A percentile compares a stretch with the other conserved stretches of the same genome.
These are phyloP conservation scores for Stigmatopora nigra DNA, from an alignment of 2,113 vertebrate species.

Conservation along the genomic window DNA sequence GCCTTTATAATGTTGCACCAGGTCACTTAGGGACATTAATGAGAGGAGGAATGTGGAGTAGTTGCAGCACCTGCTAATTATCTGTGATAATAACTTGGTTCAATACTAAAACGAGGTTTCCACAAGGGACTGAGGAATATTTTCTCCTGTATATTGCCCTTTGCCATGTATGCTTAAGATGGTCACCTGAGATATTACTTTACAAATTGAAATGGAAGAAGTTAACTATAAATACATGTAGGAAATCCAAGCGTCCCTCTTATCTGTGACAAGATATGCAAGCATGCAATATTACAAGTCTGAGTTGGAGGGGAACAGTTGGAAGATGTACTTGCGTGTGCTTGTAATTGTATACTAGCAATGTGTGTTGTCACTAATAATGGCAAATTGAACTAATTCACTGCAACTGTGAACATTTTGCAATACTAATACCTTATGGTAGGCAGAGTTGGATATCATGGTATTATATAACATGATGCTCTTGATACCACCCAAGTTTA, in stretches of 20 bases:
- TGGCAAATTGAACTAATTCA: slow-evolving; percentile 7
- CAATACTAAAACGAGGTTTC: slow-evolving; percentile 39
- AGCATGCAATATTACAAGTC: slow-evolving; percentile 9
- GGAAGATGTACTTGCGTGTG: background rate
- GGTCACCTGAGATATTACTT: slow-evolving; percentile 47
- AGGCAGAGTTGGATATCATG: background rate
- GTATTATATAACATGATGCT: background rate
- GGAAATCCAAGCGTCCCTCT: slow-evolving; percentile 15
- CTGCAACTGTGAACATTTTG: slow-evolving; percentile 21
- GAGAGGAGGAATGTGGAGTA: slow-evolving; percentile 13
- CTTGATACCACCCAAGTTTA: background rate
- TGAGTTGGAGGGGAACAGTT: background rate
- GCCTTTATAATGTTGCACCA: slow-evolving; percentile 51
- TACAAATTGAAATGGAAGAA: slow-evolving; percentile 60
- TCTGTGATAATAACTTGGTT: slow-evolving; percentile 25
- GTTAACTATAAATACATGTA: slow-evolving; percentile 60
- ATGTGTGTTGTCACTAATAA: slow-evolving; percentile 1
- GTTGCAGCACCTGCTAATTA: slow-evolving; percentile 36
- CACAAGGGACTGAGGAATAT: background rate
- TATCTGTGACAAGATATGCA: slow-evolving; percentile 14
- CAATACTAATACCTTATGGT: background rate
- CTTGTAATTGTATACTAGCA: background rate
- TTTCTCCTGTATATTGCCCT: slow-evolving; percentile 11
- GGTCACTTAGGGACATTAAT: slow-evolving; percentile 59
- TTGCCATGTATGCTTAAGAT: slow-evolving; percentile 17